phyloP scores from a whole-genome alignment of 2,797 vertebrate genomes.

The Leptatherina wallacei region DNA sequence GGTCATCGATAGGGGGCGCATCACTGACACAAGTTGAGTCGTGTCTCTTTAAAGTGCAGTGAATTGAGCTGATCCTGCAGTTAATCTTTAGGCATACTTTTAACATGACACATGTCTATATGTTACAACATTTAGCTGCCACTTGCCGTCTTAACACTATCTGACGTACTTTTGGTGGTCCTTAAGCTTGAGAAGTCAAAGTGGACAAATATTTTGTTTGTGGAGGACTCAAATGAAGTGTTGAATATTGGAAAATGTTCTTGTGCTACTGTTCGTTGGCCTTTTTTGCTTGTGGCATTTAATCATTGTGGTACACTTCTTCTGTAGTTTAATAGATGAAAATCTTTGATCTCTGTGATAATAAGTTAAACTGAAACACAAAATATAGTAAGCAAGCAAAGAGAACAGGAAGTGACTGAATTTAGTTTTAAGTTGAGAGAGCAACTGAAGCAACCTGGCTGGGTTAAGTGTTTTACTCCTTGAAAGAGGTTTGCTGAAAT shows the following conservation, averaged over 20 bases:
- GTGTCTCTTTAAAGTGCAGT: no score
- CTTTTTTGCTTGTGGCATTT: not conserved
- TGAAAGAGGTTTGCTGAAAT: constrained; percentile 14
- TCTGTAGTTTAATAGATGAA: constrained; percentile 5
- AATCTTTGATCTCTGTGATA: not conserved
- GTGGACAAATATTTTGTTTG: not conserved
- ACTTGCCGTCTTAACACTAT: no score
- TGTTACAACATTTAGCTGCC: no score
- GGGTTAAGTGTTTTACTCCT: not conserved
- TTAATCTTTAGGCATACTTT: no score
- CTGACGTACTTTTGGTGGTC: no score
- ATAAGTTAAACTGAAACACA: not conserved
- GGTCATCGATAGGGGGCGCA: no score
- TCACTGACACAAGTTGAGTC: no score
- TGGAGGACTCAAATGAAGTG: not conserved
- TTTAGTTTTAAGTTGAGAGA: constrained; percentile 19
- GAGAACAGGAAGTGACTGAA: constrained; percentile 15
- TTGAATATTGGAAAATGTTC: no score
- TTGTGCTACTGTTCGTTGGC: no score
- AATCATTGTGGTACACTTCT: not conserved
- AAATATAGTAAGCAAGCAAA: not conserved
- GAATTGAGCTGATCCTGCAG: no score
- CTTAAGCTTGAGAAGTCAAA: no score
- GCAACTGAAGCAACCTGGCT: constrained; percentile 19
- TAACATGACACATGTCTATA: no score